Base-by-base conservation (phyloP, 2,113 vertebrate species). In the Rhea americana region DNA sequence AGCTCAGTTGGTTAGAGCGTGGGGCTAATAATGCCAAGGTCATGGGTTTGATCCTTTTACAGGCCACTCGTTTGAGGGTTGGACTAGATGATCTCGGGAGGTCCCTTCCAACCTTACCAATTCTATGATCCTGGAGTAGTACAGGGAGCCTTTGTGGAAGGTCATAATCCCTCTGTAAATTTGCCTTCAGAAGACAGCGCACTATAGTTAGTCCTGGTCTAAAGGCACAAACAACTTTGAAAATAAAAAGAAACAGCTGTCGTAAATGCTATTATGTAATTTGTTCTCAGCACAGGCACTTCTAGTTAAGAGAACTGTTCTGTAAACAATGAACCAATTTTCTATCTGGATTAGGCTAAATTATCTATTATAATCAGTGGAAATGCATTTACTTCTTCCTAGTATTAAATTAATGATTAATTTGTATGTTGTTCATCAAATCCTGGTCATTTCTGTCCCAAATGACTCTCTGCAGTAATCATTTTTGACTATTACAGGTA, bases 401-500 rank as follows among this genome's bases (percentile, higher is more conserved):
- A 17, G 4, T 76, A 32, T 62, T 73, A 85, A 87, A 72, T 37
- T 37, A 72, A 62, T 50, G 15, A 3, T 76, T 82, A 66, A 21
- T 73, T 55, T 85, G 10, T 37, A 47, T 48, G 14, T 67, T 86
- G 15, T 47, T 59, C 58, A 35, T 58, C 28, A 43, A 87, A 79
- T 26, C 43, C 30, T 63, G 37, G 11, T 74, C 89, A 35, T 75
- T 92, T 82, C 35, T 78, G 21, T 74, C 39, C 51, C 17, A 37
- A 24, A 80, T 32, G 22, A 28, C 21, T 70, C 62, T 43, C 14
- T 28, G 14, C 18, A 25, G 26, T 8, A 77, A 81, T 67, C 1
- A 22, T 81, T 93, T 82, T 61, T 67, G 32, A 53, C 43, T 56
- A 30, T 94, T 87, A 28, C 94, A 99, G 99, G 98, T 77, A 95